Base-by-base conservation (phyloP, 2,888 invertebrate genomes). In the Gisinianus flammeolus region DNA sequence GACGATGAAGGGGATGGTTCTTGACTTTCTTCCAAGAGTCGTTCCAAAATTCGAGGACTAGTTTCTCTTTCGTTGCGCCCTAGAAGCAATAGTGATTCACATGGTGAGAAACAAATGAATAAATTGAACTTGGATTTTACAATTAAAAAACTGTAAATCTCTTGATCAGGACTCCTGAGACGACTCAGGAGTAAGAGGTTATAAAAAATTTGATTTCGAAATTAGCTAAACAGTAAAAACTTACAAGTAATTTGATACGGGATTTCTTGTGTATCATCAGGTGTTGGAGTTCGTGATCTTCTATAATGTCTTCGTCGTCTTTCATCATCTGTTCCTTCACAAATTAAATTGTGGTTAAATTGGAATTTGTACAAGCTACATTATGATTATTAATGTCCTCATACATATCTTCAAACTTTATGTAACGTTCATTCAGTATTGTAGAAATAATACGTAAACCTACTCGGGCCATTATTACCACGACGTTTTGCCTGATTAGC, bases 1-100 rank as follows among this genome's bases (percentile, higher is more conserved):
- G 68, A 58, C 12, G 44, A 35, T 28, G 83, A 81, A 8, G 84
- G 82, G 0, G 83, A 83, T 4, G 80, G 81, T 69, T 85, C 83
- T 31, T 84, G 85, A 75, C 81, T 83, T 76, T 85, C 85, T 78
- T 85, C 85, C 19, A 85, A 76, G 26, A 85, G 79, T 72, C 84
- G 76, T 76, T 84, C 85, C 28, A 85, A 76, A 68, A 85, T 82
- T 66, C 85, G 26, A 24, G 85, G 85, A 78, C 83, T 84, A 10
- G 82, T 82, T 80, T 85, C 85, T 44, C 83, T 71, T 19, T 84
- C 85, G 67, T 64, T 73, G 19, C 82, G 76, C 73, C 83, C 83
- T 83, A 44, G 30, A 33, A 33, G n/a, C 66, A 28, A n/a, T 26
- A 26, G 28, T n/a, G n/a, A n/a, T n/a, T n/a, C n/a, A n/a, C n/a